phyloP scores from a whole-genome alignment of 2,888 invertebrate genomes.

The Rotaria magnacalcarata region DNA sequence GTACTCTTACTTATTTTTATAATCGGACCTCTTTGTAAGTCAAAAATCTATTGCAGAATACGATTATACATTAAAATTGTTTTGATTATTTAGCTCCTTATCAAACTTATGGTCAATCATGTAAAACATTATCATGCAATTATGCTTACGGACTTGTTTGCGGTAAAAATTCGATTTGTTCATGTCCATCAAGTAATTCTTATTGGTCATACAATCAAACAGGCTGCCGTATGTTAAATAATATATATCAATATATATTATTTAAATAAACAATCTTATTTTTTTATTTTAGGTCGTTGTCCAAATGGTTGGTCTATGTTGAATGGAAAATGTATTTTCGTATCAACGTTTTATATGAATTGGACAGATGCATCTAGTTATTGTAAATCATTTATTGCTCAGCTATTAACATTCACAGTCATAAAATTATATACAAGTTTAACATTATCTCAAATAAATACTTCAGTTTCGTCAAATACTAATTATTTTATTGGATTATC shows the following conservation, averaged over 20 bases:
- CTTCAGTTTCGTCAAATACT: not conserved
- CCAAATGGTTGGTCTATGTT: not conserved
- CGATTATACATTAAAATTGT: not conserved
- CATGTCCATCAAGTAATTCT: not conserved
- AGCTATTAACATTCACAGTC: not conserved
- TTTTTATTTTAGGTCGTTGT: not conserved
- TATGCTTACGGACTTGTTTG: not conserved
- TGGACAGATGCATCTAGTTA: not conserved
- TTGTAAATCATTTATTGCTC: not conserved
- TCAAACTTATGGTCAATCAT: conserved; percentile 17
- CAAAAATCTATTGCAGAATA: not conserved
- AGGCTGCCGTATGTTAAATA: not conserved
- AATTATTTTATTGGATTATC: conserved; percentile 27
- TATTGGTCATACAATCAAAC: not conserved
- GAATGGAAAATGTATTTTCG: conserved; percentile 6
- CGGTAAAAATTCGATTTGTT: not conserved
- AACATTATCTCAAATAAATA: not conserved
- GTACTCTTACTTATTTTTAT: not conserved
- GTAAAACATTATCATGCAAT: not conserved
- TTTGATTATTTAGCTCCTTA: not conserved
- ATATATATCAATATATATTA: not conserved
- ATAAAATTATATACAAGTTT: not conserved
- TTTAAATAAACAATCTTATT: not conserved
- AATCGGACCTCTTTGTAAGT: not conserved
- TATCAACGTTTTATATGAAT: not conserved